These are phyloP conservation scores for Tinea trinotella DNA, from an alignment of 2,888 invertebrate species.

Conservation along the genomic window DNA sequence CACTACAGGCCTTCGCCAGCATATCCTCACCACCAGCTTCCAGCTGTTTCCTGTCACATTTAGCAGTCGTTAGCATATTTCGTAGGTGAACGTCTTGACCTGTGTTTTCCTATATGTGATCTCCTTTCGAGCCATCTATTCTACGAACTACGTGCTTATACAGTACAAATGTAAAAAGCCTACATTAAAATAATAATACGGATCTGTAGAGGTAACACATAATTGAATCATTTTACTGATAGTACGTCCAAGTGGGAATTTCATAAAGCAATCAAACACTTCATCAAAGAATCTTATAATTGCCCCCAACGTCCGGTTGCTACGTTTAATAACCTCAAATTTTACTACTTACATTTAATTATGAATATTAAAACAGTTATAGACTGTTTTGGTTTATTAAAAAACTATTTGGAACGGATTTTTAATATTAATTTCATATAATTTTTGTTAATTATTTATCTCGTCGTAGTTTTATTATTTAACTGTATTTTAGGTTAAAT, in stretches of 20 bases:
- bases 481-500: background rate
- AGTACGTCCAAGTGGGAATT: background rate
- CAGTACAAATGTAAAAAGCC: too few relatives aligned
- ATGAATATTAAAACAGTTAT: background rate
- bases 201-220: too few relatives aligned
- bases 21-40: too few relatives aligned
- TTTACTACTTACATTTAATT: background rate
- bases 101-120: too few relatives aligned
- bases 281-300: conserved; percentile 18
- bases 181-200: too few relatives aligned
- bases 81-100: too few relatives aligned
- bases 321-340: background rate
- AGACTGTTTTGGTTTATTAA: background rate
- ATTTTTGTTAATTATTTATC: background rate
- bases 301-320: conserved; percentile 16
- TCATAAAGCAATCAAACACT: conserved; percentile 16
- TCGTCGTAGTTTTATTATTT: background rate
- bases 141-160: too few relatives aligned
- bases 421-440: background rate
- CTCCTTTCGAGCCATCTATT: too few relatives aligned
- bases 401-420: background rate
- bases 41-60: too few relatives aligned
- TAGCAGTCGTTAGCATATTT: too few relatives aligned
- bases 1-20: too few relatives aligned
- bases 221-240: too few relatives aligned